phyloP scores from a whole-genome alignment of 2,888 invertebrate species.

The Drosophila emarginata region DNA sequence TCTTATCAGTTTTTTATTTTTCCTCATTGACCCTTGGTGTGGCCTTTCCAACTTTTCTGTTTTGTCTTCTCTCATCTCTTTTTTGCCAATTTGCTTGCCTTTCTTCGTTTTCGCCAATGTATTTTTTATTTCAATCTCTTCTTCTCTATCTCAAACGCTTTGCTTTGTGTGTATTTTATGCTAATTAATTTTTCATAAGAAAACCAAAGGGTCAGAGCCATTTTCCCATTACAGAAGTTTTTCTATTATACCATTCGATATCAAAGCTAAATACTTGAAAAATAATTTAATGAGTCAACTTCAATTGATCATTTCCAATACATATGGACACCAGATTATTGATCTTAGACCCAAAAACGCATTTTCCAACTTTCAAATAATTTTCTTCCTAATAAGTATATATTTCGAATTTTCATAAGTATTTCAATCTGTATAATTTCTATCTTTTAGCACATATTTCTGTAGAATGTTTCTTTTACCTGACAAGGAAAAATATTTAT shows the following conservation, averaged over 20 bases:
- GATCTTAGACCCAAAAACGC: too few species aligned
- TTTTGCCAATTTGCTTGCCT: slow-evolving; percentile 25
- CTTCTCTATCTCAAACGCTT: slow-evolving; percentile 25
- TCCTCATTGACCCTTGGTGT: slow-evolving; percentile 27
- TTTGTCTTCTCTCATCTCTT: slow-evolving; percentile 23
- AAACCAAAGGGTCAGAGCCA: slow-evolving; percentile 5
- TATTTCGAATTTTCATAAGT: too few species aligned
- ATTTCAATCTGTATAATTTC: too few species aligned
- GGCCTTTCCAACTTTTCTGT: slow-evolving; percentile 22
- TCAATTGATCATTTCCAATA: neutral
- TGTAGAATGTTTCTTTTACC: too few species aligned
- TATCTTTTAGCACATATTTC: too few species aligned
- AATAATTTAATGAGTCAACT: neutral
- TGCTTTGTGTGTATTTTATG: slow-evolving; percentile 56
- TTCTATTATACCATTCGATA: neutral
- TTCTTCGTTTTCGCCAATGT: neutral
- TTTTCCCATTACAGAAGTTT: neutral
- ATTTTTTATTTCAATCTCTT: slow-evolving; percentile 27
- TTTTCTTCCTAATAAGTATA: too few species aligned
- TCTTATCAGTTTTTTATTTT: slow-evolving; percentile 48
- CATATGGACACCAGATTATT: too few species aligned
- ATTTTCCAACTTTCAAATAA: too few species aligned
- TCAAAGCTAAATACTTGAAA: neutral
- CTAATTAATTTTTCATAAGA: slow-evolving; percentile 65
- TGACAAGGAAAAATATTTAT: too few species aligned